Evolutionary conservation across 1,140 invertebrate genomes (phyloP), one percentile per base, ranked within the genome.

Genomic region (Diorhabda sublineata): DNA sequence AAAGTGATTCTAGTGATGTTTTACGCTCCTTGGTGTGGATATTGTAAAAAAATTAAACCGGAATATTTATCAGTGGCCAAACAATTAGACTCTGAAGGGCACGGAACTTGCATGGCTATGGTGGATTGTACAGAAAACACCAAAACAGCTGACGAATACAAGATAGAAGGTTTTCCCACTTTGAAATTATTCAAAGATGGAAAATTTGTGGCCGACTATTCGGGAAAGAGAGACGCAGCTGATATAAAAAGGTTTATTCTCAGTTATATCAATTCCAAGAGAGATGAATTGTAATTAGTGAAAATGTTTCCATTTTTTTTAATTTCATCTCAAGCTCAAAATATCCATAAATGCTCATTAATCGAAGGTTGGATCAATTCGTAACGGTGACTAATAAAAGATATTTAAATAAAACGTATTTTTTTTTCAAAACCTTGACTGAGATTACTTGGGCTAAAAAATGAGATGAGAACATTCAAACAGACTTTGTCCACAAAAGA

Each of bases 21-120:
- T 80, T 92, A 92, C 81, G 90, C 90, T n/a, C 90, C 91, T 69
- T 92, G 90, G 90, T 92, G 91, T 83, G 90, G 89, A 5, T 89
- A 91, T 79, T 92, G 91, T 77, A 92, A 91, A 76, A 86, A 85
- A 75, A 86, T 90, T 62, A 92, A 92, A 80, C 90, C 90, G 41
- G 87, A 90, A 70, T 91, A 87, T 76, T 83, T 81, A 58, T 76
- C 81, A 59, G 89, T 89, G 26, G 90, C 90, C 58, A 84, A 84
- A 65, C 81, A 85, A 64, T 83, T 89, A 70, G 85, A 85, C 66
- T 78, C 76, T 72, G 70, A 86, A 69, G 82, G 85, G 63, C 73
- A 81, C 41, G 56, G 58, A 42, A 64, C 58, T 41, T 69, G 69
- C 45, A 84, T 91, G 78, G 88, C 85, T 42, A 87, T 88, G 61